Base-by-base conservation (phyloP, 2,113 vertebrate genomes). In the Chloebia gouldiae region DNA sequence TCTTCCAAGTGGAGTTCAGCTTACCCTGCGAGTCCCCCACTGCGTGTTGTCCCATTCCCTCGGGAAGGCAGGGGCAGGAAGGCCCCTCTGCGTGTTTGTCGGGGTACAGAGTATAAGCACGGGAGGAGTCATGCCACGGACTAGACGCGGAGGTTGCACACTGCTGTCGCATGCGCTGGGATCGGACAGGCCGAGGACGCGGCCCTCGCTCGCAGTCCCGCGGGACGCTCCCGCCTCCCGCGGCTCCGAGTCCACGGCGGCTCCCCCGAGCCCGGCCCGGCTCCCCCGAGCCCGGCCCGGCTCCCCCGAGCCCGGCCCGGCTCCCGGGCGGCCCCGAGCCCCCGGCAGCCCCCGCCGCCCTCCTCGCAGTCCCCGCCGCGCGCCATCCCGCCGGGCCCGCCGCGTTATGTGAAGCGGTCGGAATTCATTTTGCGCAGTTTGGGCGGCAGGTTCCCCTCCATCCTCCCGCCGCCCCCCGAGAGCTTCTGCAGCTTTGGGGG, bases 341-440 rank as follows among this genome's bases (percentile, higher is more conserved):
- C 85, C 25, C 25, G 8, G 42, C 33, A 12, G 77, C 33, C 40
- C 81, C 73, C 93, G 69, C 88, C 35, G 76, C 88, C 87, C 85
- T 5, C 13, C 86, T 5, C 6, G 45, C 37, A 0, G 59, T 10
- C 15, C 65, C 65, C 0, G 65, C 54, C 65, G 9, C 57, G 53
- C 49, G 57, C 72, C 89, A 72, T 68, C 13, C 33, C 50, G 44
- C 9, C 15, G 18, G 23, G 23, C 31, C 16, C 28, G 86, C 45
- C 77, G 92, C 95, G 98, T 96, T 99, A 99, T 97, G 99, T 99
- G 92, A 99, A 99, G 54, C 99, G 98, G 91, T 99, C 99, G 1
- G 99, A 99, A 96, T 99, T 99, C 99, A 99, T 99, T 97, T 99
- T 99, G 65, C 99, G 97, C 97, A 99, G 98, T 97, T 99, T 99